phyloP scores from a whole-genome alignment of 2,888 invertebrate species.

The Plagodis dolabraria region DNA sequence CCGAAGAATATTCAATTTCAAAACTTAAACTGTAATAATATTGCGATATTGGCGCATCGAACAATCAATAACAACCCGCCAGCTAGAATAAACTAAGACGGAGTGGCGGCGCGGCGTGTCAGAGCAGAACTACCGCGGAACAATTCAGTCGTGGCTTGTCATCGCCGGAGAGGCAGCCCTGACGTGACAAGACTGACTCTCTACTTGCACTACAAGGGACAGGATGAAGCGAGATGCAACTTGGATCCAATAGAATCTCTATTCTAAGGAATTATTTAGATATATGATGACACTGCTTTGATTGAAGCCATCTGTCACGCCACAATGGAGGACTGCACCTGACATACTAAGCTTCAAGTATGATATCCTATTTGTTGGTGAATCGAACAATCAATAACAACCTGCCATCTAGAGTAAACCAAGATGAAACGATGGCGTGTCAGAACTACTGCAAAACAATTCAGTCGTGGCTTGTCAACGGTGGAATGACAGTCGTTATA shows the following conservation, averaged over 20 bases:
- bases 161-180: conserved; percentile 66
- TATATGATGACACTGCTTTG: too few relatives aligned
- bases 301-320: too few relatives aligned
- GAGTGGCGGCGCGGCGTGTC: conserved; percentile 47
- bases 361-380: conserved; percentile 25
- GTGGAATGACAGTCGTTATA: conserved; percentile 65
- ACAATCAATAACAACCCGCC: conserved; percentile 50
- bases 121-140: conserved; percentile 60
- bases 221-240: background rate
- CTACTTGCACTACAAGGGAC: conserved; percentile 37
- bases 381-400: conserved; percentile 48
- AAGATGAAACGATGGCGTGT: conserved; percentile 49
- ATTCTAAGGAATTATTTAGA: too few relatives aligned
- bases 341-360: too few relatives aligned
- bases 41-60: conserved; percentile 35
- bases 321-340: too few relatives aligned
- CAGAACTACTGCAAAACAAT: conserved; percentile 62
- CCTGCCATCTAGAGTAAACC: conserved; percentile 50
- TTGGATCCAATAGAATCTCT: too few relatives aligned
- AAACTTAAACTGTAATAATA: conserved; percentile 6
- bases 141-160: conserved; percentile 76
- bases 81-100: conserved; percentile 55
- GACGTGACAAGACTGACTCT: conserved; percentile 65
- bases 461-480: conserved; percentile 76
- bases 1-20: too few relatives aligned